Conservation (phyloP, 1,140 invertebrate genomes). For the Stenopsyche tienmushanensis region DNA sequence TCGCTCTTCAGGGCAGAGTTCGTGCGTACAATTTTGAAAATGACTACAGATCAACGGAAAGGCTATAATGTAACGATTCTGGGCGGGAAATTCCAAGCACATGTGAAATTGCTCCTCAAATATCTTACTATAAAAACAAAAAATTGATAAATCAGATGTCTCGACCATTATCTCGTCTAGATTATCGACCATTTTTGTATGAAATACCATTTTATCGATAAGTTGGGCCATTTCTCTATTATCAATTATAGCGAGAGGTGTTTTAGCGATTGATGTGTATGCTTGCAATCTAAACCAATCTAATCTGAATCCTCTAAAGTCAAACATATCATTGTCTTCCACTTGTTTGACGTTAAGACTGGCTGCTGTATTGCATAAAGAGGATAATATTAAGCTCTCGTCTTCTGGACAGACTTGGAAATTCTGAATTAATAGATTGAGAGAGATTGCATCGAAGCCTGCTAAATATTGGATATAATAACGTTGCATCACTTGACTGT, state of each 20-base stretch:
- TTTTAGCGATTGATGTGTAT: slow-evolving; percentile 85
- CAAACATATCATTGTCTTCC: slow-evolving; percentile 94
- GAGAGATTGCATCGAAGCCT: slow-evolving; percentile 90
- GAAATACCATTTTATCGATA: slow-evolving; percentile 95
- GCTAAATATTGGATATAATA: slow-evolving; percentile 98
- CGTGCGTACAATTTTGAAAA: slow-evolving; percentile 97
- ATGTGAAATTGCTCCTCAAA: slow-evolving; percentile 98
- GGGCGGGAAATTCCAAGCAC: slow-evolving; percentile 97
- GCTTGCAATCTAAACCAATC: slow-evolving; percentile 98
- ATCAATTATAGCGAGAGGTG: slow-evolving; percentile 80
- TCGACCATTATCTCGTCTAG: slow-evolving; percentile 97
- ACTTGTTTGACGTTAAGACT: slow-evolving; percentile 91
- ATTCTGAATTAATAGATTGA: slow-evolving; percentile 91
- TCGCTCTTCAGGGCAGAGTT: slow-evolving; percentile 97
- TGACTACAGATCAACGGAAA: slow-evolving; percentile 98
- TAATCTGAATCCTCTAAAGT: slow-evolving; percentile 90
- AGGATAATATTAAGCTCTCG: slow-evolving; percentile 91
- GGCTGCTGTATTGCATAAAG: slow-evolving; percentile 87
- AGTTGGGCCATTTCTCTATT: slow-evolving; percentile 85
- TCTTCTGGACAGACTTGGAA: slow-evolving; percentile 87
- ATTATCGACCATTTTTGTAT: slow-evolving; percentile 98
- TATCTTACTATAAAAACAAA: slow-evolving; percentile 96
- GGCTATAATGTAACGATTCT: slow-evolving; percentile 95
- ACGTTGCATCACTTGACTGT: slow-evolving; percentile 94
- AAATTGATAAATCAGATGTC: slow-evolving; percentile 95